A percentile compares a stretch with the other conserved stretches of the same genome.
Evolutionary conservation across 2,113 vertebrate species (phyloP).

Genomic region (Paramisgurnus dabryanus): DNA sequence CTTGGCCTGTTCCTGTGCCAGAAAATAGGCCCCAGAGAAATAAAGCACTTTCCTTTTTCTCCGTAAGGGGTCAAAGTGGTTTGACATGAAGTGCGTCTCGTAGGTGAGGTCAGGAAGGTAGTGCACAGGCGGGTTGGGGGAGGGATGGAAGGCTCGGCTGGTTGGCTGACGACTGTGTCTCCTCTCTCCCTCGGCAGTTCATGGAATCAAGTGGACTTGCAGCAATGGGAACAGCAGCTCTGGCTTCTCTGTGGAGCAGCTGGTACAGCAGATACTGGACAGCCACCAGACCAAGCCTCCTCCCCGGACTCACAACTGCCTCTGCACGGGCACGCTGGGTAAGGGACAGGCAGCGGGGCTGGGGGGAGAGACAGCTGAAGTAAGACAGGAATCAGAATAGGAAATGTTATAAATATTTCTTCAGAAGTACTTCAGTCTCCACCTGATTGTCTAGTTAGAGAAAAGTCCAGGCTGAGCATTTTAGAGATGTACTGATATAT

Average conservation of each 20-base stretch:
- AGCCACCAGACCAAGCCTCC: constrained; percentile 99
- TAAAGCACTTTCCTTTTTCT: neutral
- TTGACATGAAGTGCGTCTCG: neutral
- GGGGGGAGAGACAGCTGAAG: constrained; percentile 15
- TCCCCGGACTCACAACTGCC: constrained; percentile 99
- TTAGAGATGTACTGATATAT: constrained; percentile 13
- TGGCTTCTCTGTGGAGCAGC: constrained; percentile 99
- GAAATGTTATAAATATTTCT: constrained; percentile 18
- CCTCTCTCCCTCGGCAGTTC: constrained; percentile 85
- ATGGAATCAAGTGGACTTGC: constrained; percentile 99
- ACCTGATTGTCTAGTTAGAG: constrained; percentile 2
- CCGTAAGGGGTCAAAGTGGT: neutral
- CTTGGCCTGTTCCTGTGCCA: neutral
- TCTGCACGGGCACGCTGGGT: constrained; percentile 98
- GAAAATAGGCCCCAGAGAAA: neutral
- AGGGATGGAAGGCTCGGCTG: constrained; percentile 49
- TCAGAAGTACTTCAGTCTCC: neutral
- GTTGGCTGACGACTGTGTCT: constrained; percentile 77
- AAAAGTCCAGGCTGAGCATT: constrained; percentile 9
- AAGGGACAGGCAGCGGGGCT: constrained; percentile 67
- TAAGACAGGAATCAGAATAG: constrained; percentile 33
- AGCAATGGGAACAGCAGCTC: constrained; percentile 99
- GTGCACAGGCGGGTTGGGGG: constrained; percentile 34
- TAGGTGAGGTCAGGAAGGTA: constrained; percentile 28
- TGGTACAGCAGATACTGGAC: constrained; percentile 98